Evolutionary conservation across 2,888 invertebrate species (phyloP).

Genomic region (Eristalis arbustorum): DNA sequence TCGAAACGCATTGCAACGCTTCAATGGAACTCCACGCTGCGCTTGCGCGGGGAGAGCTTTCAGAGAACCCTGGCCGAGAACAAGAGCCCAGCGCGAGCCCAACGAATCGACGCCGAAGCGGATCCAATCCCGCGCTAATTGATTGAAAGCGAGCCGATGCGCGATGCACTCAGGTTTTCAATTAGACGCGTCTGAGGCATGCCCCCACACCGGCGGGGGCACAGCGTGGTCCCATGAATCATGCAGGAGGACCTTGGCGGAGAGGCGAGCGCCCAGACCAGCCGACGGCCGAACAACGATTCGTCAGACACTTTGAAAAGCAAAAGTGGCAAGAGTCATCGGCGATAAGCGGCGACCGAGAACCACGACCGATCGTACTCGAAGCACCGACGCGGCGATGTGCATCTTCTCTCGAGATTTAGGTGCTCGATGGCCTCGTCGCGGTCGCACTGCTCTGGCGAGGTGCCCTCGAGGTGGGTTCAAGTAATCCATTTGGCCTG

Average conservation of each 20-base stretch:
- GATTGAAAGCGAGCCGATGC: conserved; percentile 2
- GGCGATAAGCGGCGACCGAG: neutral
- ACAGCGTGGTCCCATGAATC: neutral
- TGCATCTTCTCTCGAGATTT: neutral
- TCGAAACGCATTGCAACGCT: neutral
- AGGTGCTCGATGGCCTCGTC: neutral
- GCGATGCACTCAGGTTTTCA: conserved; percentile 24
- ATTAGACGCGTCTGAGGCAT: conserved; percentile 22
- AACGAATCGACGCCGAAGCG: conserved; percentile 9
- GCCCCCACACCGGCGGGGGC: neutral
- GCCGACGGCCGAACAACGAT: neutral
- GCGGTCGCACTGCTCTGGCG: conserved; percentile 5
- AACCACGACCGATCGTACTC: neutral
- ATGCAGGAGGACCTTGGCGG: conserved; percentile 36
- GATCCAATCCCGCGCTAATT: conserved; percentile 44
- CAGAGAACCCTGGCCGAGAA: conserved; percentile 25
- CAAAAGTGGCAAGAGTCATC: conserved; percentile 53
- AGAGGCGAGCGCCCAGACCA: conserved; percentile 16
- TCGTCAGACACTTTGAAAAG: conserved; percentile 25
- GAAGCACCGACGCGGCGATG: neutral
- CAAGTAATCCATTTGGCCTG: conserved; percentile 59
- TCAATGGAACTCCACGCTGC: neutral
- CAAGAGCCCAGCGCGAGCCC: neutral
- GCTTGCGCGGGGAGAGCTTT: conserved; percentile 20
- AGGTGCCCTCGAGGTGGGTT: conserved; percentile 29